A percentile compares a stretch with the other conserved stretches of the same genome.
These are phyloP conservation scores for Hydrolagus colliei DNA, from an alignment of 2,797 vertebrate genomes.

Conservation along the genomic window DNA sequence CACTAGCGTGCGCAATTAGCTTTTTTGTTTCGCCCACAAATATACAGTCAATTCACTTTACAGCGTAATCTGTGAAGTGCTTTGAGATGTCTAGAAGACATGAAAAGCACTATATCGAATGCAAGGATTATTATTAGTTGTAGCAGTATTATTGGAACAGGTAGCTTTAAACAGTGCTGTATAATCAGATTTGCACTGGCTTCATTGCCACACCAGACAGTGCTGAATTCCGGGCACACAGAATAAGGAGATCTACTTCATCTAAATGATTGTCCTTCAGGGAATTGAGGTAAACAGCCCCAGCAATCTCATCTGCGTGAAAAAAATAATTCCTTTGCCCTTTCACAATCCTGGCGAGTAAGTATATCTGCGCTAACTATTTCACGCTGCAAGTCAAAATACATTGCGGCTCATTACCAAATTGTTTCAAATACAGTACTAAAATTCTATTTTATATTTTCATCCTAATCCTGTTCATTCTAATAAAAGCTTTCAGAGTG, in stretches of 20 bases:
- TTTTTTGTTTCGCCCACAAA: background rate
- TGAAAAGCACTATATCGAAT: no score
- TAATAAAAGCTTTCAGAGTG: slow-evolving; percentile 39
- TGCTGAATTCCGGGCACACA: background rate
- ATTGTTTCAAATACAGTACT: no score
- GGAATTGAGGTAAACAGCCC: no score
- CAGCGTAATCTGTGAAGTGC: no score
- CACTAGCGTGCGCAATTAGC: no score
- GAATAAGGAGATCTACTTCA: background rate
- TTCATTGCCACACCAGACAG: background rate
- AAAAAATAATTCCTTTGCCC: background rate
- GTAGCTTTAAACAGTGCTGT: no score
- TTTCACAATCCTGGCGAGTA: background rate
- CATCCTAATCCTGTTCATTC: no score
- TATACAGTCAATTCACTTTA: background rate
- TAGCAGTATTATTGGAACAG: background rate
- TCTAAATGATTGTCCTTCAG: background rate
- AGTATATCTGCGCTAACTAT: background rate
- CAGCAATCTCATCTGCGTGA: background rate
- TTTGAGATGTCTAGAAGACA: no score
- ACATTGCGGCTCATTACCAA: background rate
- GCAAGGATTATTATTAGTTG: no score
- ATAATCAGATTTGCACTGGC: no score
- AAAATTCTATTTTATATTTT: no score
- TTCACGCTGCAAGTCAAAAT: background rate